phyloP scores from a whole-genome alignment of 2,797 vertebrate species.

The Alcedo atthis region DNA sequence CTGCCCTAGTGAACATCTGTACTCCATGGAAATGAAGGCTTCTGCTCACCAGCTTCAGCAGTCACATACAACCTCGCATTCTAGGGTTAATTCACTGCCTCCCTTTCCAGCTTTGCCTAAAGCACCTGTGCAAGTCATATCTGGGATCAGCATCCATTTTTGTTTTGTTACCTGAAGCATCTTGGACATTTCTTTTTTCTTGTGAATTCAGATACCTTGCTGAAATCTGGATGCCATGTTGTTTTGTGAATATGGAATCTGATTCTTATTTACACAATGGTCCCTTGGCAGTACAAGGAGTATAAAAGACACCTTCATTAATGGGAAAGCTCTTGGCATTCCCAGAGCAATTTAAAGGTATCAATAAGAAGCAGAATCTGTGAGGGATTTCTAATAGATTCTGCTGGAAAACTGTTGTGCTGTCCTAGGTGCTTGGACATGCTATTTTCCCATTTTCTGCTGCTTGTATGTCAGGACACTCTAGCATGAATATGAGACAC shows the following conservation, averaged over 20 bases:
- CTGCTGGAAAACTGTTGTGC: not conserved
- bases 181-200: not conserved
- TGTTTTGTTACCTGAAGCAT: not conserved
- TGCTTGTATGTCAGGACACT: conserved; percentile 1
- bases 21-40: not conserved
- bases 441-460: not conserved
- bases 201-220: not conserved
- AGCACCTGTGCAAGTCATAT: not conserved
- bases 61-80: not conserved
- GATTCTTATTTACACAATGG: not conserved
- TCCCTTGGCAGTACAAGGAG: not conserved
- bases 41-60: not conserved
- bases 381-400: not conserved
- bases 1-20: not conserved
- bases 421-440: not conserved
- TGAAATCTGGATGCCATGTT: not conserved
- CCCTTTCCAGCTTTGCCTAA: not conserved
- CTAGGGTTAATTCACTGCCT: not conserved
- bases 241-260: not conserved
- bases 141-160: not conserved
- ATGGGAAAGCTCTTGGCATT: not conserved
- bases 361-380: not conserved
- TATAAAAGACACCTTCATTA: not conserved
- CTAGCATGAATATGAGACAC: not conserved
- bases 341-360: not conserved